Evolutionary conservation across 1,140 invertebrate species (phyloP).

Genomic region (Pentalonia nigronervosa): DNA sequence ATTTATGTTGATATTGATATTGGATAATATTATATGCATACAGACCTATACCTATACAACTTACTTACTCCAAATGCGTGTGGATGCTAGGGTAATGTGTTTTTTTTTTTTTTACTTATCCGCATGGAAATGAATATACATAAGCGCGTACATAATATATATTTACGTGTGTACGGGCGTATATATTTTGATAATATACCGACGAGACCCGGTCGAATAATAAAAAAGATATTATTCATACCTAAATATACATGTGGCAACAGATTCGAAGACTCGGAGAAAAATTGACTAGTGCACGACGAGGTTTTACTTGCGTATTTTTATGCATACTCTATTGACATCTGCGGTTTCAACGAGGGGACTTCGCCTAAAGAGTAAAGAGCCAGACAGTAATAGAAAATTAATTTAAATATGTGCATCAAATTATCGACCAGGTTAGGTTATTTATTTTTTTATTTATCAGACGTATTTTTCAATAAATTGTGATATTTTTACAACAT

Average conservation of each 20-base stretch:
- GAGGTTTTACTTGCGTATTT: background rate
- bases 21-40: background rate
- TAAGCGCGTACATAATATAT: background rate
- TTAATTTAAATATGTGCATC: background rate
- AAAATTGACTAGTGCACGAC: background rate
- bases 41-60: background rate
- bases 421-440: too few species aligned
- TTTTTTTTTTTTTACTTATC: constrained; percentile 7
- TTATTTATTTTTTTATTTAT: too few species aligned
- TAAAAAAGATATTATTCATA: background rate
- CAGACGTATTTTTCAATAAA: too few species aligned
- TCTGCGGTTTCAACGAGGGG: background rate
- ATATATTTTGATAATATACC: constrained; percentile 13
- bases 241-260: background rate
- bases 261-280: background rate
- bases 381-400: background rate
- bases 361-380: background rate
- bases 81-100: background rate
- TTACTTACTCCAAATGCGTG: background rate
- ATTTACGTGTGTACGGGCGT: background rate
- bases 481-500: background rate
- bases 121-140: background rate
- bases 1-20: constrained; percentile 9
- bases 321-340: background rate
- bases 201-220: background rate